Evolutionary conservation across 2,113 vertebrate genomes (phyloP).

Genomic region (Paracanthobrama guichenoti): DNA sequence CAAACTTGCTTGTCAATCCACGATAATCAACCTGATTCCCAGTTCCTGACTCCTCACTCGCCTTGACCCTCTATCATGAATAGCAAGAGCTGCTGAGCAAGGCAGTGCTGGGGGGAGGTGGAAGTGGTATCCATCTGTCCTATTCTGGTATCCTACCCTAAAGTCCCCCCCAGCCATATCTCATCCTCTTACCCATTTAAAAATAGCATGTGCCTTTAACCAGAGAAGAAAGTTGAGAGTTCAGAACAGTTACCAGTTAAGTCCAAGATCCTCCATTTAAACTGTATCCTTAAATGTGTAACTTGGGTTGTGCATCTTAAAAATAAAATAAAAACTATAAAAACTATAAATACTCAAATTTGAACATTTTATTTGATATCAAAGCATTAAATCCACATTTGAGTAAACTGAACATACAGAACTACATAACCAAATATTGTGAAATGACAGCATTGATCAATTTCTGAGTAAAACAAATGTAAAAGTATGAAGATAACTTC

Average conservation of each 20-base stretch:
- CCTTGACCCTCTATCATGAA: slow-evolving; percentile 40
- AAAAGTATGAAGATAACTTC: slow-evolving; percentile 46
- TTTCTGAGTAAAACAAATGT: slow-evolving; percentile 18
- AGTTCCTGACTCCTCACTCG: slow-evolving; percentile 43
- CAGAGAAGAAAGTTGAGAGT: slow-evolving; percentile 65
- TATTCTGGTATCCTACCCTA: slow-evolving; percentile 64
- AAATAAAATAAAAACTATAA: background rate
- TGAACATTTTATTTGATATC: slow-evolving; percentile 22
- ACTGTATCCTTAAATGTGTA: background rate
- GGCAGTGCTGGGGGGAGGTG: slow-evolving; percentile 46
- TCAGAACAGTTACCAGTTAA: background rate
- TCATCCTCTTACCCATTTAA: slow-evolving; percentile 66
- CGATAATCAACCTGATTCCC: slow-evolving; percentile 45
- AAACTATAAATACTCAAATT: background rate
- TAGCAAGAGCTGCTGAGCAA: slow-evolving; percentile 66
- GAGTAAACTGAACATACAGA: background rate
- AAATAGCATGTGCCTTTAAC: slow-evolving; percentile 70
- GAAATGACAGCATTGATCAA: background rate
- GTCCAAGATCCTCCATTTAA: background rate
- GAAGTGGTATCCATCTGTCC: slow-evolving; percentile 51
- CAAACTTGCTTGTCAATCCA: background rate
- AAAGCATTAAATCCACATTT: background rate
- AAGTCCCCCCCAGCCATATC: slow-evolving; percentile 62
- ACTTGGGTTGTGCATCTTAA: background rate
- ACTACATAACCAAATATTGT: background rate